phyloP scores from a whole-genome alignment of 2,888 invertebrate species.

The Eupithecia exiguata region DNA sequence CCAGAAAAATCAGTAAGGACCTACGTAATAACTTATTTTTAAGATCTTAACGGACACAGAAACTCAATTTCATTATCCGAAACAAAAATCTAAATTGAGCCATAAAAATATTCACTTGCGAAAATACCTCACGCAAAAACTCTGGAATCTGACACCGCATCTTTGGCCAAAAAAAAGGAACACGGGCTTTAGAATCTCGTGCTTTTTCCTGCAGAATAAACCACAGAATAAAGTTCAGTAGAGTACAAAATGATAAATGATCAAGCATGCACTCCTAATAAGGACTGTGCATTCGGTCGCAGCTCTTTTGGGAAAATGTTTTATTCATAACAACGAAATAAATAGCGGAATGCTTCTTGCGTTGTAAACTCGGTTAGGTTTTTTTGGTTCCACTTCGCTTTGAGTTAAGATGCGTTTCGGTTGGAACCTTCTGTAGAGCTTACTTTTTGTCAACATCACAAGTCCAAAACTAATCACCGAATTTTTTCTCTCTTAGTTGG shows the following conservation, averaged over 20 bases:
- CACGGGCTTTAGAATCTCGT: slow-evolving; percentile 24
- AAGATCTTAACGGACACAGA: background rate
- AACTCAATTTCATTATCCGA: slow-evolving; percentile 6
- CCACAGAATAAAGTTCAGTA: slow-evolving; percentile 11
- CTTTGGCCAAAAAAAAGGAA: slow-evolving; percentile 13
- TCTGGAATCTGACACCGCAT: slow-evolving; percentile 8
- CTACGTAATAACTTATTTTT: background rate
- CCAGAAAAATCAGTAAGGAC: background rate
- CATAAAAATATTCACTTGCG: slow-evolving; percentile 21
- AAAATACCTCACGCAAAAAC: slow-evolving; percentile 6
- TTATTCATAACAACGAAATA: slow-evolving; percentile 72
- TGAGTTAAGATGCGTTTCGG: slow-evolving; percentile 11
- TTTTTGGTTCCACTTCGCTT: slow-evolving; percentile 30
- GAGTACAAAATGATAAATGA: slow-evolving; percentile 57
- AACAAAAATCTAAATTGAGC: slow-evolving; percentile 23
- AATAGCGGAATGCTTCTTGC: slow-evolving; percentile 53
- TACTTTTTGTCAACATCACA: background rate
- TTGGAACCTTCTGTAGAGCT: background rate
- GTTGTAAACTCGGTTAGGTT: slow-evolving; percentile 37
- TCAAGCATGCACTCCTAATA: slow-evolving; percentile 60
- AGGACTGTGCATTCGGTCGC: slow-evolving; percentile 52
- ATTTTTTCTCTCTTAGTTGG: too few species aligned
- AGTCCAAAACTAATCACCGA: background rate
- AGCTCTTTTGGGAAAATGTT: slow-evolving; percentile 73
- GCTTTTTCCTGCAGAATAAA: slow-evolving; percentile 23